Evolutionary conservation across 2,113 vertebrate genomes (phyloP), one percentile per base, ranked within the genome.

Genomic region (Dipodomys stephensi): DNA sequence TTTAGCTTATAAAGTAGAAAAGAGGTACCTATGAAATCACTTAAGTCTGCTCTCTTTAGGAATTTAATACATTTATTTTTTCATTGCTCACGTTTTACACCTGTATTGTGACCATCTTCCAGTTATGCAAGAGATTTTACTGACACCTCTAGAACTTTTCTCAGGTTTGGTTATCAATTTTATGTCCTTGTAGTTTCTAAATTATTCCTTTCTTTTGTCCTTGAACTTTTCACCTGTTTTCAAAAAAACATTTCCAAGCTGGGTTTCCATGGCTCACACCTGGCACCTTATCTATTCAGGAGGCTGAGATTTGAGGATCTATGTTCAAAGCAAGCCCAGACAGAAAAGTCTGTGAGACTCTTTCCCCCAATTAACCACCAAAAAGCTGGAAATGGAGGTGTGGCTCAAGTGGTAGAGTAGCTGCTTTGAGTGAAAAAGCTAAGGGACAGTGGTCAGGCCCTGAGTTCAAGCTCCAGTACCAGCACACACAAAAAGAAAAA

Each of bases 1-100:
- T 53, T 67, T 80, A 68, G 15, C 91, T 85, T 89, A 39, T 22
- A 91, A 69, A 67, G 49, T 44, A 72, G 46, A 90, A 90, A 94
- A 53, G 13, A 46, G 64, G 11, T 32, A 77, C 22, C 35, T 76
- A 74, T 67, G 71, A 94, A 94, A 77, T 16, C 57, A 78, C 69
- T 22, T 72, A 20, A 28, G 49, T 69, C 86, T 92, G 9, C 11
- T 77, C 5, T 25, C 32, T 89, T 60, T 83, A 13, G 20, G 32
- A 83, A 85, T 11, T 46, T 57, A 93, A 78, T 68, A 25, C 12
- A 57, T 3, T 57, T 5, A 5, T 8, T n/a, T 81, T 64, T 80
- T 67, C 12, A 80, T 25, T 80, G 86, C 22, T 71, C 83, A 67
- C 35, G 30, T 39, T 88, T 88, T 74, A 2, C 28, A 32, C 49